Percentiles rank a stretch among this genome's conserved stretches.
Evolutionary conservation across 1,140 invertebrate species (phyloP).

Genomic region (Vollenhovia emeryi): DNA sequence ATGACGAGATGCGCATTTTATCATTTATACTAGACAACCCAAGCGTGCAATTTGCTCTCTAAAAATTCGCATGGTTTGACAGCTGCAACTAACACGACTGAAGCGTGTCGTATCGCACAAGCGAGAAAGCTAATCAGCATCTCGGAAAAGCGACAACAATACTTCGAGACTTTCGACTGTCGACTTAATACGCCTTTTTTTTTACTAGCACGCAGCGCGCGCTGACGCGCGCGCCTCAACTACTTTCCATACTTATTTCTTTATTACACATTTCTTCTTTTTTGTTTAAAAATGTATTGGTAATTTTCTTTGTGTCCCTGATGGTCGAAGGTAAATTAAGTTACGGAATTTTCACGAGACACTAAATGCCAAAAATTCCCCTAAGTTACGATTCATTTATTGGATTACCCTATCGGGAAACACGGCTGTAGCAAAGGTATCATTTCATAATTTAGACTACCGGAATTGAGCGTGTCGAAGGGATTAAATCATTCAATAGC

Average conservation of each 20-base stretch:
- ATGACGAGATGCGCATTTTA: not conserved
- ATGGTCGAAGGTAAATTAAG: not conserved
- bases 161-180: too few relatives aligned
- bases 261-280: not conserved
- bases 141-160: too few relatives aligned
- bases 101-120: too few relatives aligned
- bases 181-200: too few relatives aligned
- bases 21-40: not conserved
- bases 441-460: not conserved
- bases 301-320: not conserved
- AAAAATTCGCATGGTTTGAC: too few relatives aligned
- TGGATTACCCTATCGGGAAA: not conserved
- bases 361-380: not conserved
- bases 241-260: too few relatives aligned
- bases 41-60: too few relatives aligned
- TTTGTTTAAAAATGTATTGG: not conserved
- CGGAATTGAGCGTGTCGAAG: not conserved
- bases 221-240: too few relatives aligned
- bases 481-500: conserved; percentile 46
- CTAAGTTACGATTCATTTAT: not conserved
- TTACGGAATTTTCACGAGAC: not conserved
- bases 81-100: too few relatives aligned
- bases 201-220: too few relatives aligned
- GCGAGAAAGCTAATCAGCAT: too few relatives aligned
- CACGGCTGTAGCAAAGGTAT: not conserved